A percentile compares a stretch with the other conserved stretches of the same genome.
phyloP scores from a whole-genome alignment of 2,888 invertebrate genomes.

The Caenorhabditis imperialis region DNA sequence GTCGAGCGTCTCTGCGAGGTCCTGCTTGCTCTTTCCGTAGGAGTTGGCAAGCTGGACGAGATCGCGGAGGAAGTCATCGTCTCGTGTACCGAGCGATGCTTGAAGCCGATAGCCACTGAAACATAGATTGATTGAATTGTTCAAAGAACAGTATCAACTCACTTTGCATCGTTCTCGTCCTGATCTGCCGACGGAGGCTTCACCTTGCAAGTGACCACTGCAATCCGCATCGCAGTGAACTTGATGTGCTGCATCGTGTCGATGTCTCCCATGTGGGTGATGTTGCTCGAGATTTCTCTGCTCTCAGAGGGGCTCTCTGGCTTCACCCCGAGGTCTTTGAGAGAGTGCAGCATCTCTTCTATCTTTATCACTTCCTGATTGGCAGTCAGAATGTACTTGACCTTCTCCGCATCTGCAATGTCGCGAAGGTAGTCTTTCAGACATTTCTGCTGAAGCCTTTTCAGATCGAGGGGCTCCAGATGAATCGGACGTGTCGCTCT shows the following conservation, averaged over 20 bases:
- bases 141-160: constrained; percentile 5
- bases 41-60: constrained; percentile 72
- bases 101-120: constrained; percentile 29
- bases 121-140: background rate
- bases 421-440: constrained; percentile 76
- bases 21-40: constrained; percentile 72
- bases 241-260: constrained; percentile 75
- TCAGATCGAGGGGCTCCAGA: constrained; percentile 76
- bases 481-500: constrained; percentile 70
- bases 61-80: constrained; percentile 75
- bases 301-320: constrained; percentile 56
- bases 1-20: constrained; percentile 38
- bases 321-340: constrained; percentile 58
- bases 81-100: constrained; percentile 26
- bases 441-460: constrained; percentile 76
- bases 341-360: constrained; percentile 66
- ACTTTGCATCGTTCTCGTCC: constrained; percentile 28
- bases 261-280: constrained; percentile 76
- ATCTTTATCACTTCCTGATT: constrained; percentile 68
- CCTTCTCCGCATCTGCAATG: constrained; percentile 77
- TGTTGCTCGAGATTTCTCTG: constrained; percentile 66
- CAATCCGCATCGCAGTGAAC: constrained; percentile 77
- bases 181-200: constrained; percentile 74
- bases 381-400: constrained; percentile 74
- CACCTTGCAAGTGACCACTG: constrained; percentile 77